Evolutionary conservation across 53 echinoderm and acorn worm species (phyloP), one percentile per base, ranked within the genome.

Genomic region (Henricia sp.): DNA sequence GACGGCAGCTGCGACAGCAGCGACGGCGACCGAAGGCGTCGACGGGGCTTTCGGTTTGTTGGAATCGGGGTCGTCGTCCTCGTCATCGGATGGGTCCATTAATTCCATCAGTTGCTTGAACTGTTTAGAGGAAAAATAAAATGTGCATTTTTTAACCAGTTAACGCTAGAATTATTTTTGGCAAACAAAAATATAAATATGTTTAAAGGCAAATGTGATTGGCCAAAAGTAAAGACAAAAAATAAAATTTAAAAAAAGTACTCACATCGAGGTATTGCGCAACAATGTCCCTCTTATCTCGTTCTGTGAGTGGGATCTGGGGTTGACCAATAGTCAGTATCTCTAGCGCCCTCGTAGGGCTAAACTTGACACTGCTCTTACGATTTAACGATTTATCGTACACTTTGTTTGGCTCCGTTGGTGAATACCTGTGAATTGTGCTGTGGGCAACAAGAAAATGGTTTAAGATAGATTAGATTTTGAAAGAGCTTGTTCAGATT

Each of bases 61-160:
- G 11, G 11, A 21, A 2, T 54, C 68, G 0, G 40, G 8, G 16
- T 92, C 95, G 26, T 94, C 92, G 42, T 99, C 99, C 41, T 99
- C 99, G 54, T 92, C 92, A 19, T 99, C 99, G 36, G 90, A 90
- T 20, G 94, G 94, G 33, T 99, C 99, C 92, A 99, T 91, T 28
- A 99, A 42, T 74, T 95, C 94, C 97, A 97, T 97, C 70, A 99
- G 91, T 71, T 99, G 99, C 90, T 99, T 99, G 92, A 99, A 99
- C 99, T 99, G 82, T 23, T 74, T 21, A 20, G 20, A 46, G 63
- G 19, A 29, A 5, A n/a, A 56, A 54, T 35, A 12, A 51, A 20
- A 44, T n/a, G n/a, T n/a, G n/a, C n/a, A n/a, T n/a, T n/a, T n/a
- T n/a, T n/a, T n/a, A n/a, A n/a, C n/a, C n/a, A n/a, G n/a, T n/a